Percentiles rank a stretch among this genome's conserved stretches.
Conservation (phyloP, 2,888 invertebrate genomes). For the Caenorhabditis sp. region DNA sequence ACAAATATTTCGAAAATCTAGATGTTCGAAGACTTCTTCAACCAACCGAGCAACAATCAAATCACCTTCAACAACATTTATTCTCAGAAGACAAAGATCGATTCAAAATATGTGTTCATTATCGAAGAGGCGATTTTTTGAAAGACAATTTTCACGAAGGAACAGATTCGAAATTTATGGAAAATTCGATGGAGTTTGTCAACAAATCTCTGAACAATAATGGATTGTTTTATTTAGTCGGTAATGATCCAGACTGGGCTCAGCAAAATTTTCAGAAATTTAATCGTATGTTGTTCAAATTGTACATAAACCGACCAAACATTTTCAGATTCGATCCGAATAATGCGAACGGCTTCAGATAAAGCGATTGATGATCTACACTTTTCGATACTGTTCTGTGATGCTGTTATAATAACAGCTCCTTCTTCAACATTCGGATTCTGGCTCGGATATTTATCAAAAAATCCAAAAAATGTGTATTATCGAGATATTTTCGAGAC, state of each 20-base stretch:
- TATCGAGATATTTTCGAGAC: constrained; percentile 30
- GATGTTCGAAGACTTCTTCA: constrained; percentile 11
- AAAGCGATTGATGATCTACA: constrained; percentile 20
- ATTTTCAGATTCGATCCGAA: neutral
- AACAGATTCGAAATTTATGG: constrained; percentile 14
- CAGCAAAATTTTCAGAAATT: neutral
- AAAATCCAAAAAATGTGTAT: constrained; percentile 18
- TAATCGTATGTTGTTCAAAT: neutral
- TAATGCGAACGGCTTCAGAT: neutral
- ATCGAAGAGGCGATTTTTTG: constrained; percentile 27
- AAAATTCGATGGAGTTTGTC: constrained; percentile 14
- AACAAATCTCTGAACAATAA: constrained; percentile 6
- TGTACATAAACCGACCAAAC: too few relatives aligned
- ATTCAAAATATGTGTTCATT: constrained; percentile 26
- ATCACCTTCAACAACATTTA: neutral
- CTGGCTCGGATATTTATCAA: constrained; percentile 35
- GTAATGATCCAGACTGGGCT: constrained; percentile 17
- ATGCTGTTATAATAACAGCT: constrained; percentile 32
- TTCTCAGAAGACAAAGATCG: neutral
- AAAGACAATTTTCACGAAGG: constrained; percentile 17
- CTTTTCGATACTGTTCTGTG: constrained; percentile 24
- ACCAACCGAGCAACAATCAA: constrained; percentile 4
- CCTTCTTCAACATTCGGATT: constrained; percentile 33
- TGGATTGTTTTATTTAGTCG: constrained; percentile 13
- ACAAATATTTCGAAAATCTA: constrained; percentile 24